Percentiles rank a stretch among this genome's conserved stretches.
Conservation (phyloP, 2,888 invertebrate genomes). For the Drosophila mayaguana region DNA sequence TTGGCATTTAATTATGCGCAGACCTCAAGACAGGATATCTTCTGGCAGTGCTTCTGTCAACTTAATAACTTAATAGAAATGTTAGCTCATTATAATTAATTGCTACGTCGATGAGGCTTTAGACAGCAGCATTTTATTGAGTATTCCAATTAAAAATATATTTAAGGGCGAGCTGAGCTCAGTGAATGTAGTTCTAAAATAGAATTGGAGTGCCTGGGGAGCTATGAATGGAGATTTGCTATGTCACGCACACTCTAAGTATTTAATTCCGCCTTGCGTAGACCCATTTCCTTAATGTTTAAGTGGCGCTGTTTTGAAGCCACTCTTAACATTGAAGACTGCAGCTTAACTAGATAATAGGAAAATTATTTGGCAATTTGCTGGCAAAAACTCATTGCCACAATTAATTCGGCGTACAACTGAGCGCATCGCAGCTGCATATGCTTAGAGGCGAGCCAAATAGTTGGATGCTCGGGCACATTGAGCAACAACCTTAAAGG, state of each 20-base stretch:
- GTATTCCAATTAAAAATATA: constrained; percentile 16
- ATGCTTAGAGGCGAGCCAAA: constrained; percentile 29
- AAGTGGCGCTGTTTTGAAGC: neutral
- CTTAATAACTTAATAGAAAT: constrained; percentile 11
- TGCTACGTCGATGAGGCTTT: constrained; percentile 43
- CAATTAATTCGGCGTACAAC: constrained; percentile 40
- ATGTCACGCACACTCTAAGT: neutral
- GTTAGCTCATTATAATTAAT: constrained; percentile 53
- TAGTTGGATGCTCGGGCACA: constrained; percentile 23
- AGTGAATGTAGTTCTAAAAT: constrained; percentile 1
- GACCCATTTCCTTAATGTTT: neutral
- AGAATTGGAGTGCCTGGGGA: neutral
- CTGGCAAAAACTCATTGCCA: constrained; percentile 37
- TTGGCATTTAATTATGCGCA: neutral
- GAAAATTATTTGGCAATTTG: constrained; percentile 42
- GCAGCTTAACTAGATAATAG: constrained; percentile 1
- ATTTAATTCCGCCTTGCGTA: neutral
- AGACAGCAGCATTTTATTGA: constrained; percentile 16
- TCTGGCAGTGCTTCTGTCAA: neutral
- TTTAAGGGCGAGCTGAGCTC: constrained; percentile 3
- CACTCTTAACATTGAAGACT: constrained; percentile 6
- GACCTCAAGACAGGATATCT: constrained; percentile 3
- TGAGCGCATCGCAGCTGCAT: constrained; percentile 33
- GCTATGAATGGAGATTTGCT: neutral
- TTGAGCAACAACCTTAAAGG: constrained; percentile 78